Evolutionary conservation across 2,888 invertebrate genomes (phyloP).

Genomic region (Conops quadrifasciatus): DNA sequence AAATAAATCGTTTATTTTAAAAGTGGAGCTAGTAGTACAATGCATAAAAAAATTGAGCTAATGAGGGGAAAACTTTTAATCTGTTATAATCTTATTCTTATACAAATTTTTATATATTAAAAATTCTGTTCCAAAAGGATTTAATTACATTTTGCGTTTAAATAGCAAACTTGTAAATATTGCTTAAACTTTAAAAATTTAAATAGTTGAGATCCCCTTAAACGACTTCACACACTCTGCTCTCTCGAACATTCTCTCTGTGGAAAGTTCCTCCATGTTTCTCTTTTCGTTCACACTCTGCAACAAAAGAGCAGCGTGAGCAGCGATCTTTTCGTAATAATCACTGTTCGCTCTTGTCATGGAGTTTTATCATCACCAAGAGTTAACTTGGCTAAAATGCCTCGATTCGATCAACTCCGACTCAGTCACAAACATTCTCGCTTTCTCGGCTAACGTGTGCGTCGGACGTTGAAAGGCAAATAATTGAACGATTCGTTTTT

Average conservation of each 20-base stretch:
- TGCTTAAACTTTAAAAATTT: background rate
- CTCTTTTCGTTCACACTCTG: background rate
- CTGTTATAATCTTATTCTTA: too few relatives aligned
- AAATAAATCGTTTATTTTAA: too few relatives aligned
- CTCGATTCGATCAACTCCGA: slow-evolving; percentile 20
- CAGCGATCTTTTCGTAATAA: background rate
- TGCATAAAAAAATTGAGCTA: too few relatives aligned
- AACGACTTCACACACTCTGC: too few relatives aligned
- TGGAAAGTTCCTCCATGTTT: background rate
- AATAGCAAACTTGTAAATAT: too few relatives aligned
- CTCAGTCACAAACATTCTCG: slow-evolving; percentile 45
- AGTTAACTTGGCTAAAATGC: slow-evolving; percentile 21
- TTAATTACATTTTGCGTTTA: too few relatives aligned
- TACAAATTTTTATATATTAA: too few relatives aligned
- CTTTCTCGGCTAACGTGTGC: slow-evolving; percentile 42
- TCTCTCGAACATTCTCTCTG: too few relatives aligned
- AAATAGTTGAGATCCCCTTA: background rate
- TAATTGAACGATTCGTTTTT: slow-evolving; percentile 4
- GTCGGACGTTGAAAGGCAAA: background rate
- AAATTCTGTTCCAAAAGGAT: too few relatives aligned
- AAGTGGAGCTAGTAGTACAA: too few relatives aligned
- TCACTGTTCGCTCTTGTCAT: background rate
- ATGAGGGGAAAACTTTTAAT: too few relatives aligned
- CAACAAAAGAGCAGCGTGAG: background rate
- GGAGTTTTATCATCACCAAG: slow-evolving; percentile 7